Percentiles rank a stretch among this genome's conserved stretches.
phyloP scores from a whole-genome alignment of 2,113 vertebrate species.

The Camarhynchus parvulus region DNA sequence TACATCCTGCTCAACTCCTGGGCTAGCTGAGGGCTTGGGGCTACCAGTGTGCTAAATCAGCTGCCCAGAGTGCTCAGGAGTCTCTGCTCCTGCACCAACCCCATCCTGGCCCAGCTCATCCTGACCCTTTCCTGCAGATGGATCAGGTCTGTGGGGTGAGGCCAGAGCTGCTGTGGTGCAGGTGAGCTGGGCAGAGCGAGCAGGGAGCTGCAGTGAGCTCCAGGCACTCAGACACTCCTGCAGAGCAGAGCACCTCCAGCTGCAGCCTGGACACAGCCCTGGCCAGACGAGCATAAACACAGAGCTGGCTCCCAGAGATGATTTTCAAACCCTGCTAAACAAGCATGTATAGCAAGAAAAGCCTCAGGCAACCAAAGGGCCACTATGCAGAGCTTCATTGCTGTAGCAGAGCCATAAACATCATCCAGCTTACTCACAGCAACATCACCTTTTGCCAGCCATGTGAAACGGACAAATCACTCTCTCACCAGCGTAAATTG shows the following conservation, averaged over 20 bases:
- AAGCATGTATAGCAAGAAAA: background rate
- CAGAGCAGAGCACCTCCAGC: background rate
- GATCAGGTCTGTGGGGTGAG: background rate
- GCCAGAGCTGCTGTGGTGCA: background rate
- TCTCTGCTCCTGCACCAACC: background rate
- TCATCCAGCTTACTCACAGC: background rate
- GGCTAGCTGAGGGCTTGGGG: background rate
- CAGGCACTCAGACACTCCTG: background rate
- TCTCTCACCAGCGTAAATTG: background rate
- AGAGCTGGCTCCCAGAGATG: background rate
- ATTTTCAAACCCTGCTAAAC: conserved; percentile 9
- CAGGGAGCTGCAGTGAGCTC: background rate
- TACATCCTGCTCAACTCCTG: background rate
- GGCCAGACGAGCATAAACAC: background rate
- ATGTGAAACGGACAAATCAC: background rate
- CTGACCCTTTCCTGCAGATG: background rate
- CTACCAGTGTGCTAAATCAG: accelerated
- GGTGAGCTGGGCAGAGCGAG: background rate
- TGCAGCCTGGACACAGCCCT: background rate
- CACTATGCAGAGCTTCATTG: background rate
- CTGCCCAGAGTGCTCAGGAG: background rate
- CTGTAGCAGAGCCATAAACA: background rate
- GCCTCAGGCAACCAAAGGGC: background rate
- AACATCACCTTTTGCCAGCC: background rate
- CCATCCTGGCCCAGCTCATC: background rate